phyloP scores from a whole-genome alignment of 2,888 invertebrate genomes.

The Pegoplata infirma region DNA sequence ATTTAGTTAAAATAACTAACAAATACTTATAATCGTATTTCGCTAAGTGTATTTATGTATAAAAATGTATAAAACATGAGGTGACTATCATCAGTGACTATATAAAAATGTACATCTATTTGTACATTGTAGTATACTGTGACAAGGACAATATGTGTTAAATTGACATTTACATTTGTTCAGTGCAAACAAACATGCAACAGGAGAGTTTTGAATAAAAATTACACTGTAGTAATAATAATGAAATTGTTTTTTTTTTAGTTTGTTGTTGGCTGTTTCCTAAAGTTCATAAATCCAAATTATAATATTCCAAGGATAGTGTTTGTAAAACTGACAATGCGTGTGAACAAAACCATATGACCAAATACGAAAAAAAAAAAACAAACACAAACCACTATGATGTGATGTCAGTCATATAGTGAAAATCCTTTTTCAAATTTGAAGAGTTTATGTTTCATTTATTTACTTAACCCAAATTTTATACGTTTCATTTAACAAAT shows the following conservation, averaged over 20 bases:
- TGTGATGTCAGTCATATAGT: neutral
- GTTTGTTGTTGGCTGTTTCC: constrained; percentile 11
- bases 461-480: no score
- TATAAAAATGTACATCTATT: no score
- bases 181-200: constrained; percentile 51
- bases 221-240: constrained; percentile 26
- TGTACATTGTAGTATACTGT: no score
- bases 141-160: neutral
- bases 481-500: no score
- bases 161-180: constrained; percentile 59
- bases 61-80: no score
- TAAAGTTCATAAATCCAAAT: constrained; percentile 56
- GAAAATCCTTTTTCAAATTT: no score
- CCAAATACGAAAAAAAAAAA: no score
- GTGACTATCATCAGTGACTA: no score
- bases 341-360: constrained; percentile 55
- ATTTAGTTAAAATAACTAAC: no score
- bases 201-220: constrained; percentile 43
- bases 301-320: constrained; percentile 23
- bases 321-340: constrained; percentile 42
- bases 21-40: no score
- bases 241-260: constrained; percentile 31
- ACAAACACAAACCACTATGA: neutral
- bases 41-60: no score
- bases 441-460: no score